Percentiles rank a stretch among this genome's conserved stretches.
These are phyloP conservation scores for Halcyon chelicuti DNA, from an alignment of 2,797 vertebrate genomes.

Conservation along the genomic window DNA sequence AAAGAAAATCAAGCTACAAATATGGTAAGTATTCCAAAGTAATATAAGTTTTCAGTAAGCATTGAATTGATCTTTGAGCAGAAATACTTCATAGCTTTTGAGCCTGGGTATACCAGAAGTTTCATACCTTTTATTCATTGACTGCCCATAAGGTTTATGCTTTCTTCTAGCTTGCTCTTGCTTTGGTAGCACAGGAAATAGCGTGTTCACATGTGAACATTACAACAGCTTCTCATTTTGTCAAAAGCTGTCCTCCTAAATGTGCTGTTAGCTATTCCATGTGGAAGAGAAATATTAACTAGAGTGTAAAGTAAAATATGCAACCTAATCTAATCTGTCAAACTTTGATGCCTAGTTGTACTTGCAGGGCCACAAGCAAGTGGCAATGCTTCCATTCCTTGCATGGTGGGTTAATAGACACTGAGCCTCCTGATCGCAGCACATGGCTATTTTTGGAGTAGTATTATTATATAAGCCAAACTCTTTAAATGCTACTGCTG, in stretches of 20 bases:
- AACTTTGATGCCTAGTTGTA: neutral
- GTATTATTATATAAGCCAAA: neutral
- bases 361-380: neutral
- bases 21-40: slow-evolving; percentile 87
- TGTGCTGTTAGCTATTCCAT: neutral
- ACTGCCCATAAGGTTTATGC: neutral
- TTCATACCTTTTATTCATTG: neutral
- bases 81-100: neutral
- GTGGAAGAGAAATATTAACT: neutral
- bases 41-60: neutral
- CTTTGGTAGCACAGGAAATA: neutral
- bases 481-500: neutral
- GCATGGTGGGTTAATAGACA: neutral
- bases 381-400: neutral
- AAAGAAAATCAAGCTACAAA: slow-evolving; percentile 98
- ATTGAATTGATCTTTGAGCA: neutral
- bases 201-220: neutral
- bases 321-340: neutral
- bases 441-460: neutral
- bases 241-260: neutral
- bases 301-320: neutral
- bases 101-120: neutral
- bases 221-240: neutral
- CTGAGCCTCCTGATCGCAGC: neutral
- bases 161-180: neutral